Evolutionary conservation across 2,113 vertebrate genomes (phyloP).

Genomic region (Origma solitaria): DNA sequence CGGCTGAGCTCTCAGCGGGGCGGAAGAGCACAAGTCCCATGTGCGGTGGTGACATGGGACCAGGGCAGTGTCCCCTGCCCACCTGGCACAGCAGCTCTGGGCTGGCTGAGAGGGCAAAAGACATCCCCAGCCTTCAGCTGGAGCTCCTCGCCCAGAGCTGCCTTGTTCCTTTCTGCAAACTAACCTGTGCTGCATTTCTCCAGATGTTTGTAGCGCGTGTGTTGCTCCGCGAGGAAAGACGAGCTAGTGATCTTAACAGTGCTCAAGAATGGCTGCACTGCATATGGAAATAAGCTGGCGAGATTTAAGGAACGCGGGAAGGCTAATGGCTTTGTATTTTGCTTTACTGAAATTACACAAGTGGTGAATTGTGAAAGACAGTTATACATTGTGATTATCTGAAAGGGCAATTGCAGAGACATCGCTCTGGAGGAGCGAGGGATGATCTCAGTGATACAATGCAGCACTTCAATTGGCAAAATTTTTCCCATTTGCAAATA

Average conservation of each 20-base stretch:
- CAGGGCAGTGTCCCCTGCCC: accelerated
- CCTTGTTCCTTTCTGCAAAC: background rate
- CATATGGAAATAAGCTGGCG: background rate
- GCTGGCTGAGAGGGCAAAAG: background rate
- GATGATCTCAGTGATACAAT: background rate
- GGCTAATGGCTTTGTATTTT: constrained; percentile 34
- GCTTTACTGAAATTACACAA: background rate
- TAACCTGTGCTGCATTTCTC: background rate
- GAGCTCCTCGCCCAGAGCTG: background rate
- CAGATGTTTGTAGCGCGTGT: background rate
- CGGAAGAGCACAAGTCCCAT: accelerated
- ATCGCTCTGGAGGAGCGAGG: background rate
- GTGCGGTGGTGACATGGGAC: background rate
- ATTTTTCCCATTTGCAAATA: background rate
- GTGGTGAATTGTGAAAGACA: background rate
- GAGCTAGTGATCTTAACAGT: background rate
- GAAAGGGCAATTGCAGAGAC: background rate
- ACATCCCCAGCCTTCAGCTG: background rate
- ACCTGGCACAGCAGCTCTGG: background rate
- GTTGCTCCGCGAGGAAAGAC: background rate
- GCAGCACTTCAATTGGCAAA: background rate
- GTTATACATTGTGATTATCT: constrained; percentile 20
- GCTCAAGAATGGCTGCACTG: background rate
- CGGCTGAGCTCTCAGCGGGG: background rate
- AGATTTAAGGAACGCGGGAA: background rate